phyloP scores from a whole-genome alignment of 2,113 vertebrate species.

The Psittacula cyanocephala region DNA sequence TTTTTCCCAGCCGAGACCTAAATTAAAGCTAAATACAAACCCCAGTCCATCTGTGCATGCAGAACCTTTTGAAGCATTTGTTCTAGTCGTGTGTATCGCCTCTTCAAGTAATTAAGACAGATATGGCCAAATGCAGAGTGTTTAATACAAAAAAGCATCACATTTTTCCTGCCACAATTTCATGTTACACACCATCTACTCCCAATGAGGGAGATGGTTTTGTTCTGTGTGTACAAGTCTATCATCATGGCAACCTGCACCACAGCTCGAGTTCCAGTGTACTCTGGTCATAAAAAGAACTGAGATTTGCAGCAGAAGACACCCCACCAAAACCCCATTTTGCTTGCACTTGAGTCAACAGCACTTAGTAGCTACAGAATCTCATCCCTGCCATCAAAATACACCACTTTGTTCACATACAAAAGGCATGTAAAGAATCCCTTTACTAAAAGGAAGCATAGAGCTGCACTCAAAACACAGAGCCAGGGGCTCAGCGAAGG shows the following conservation, averaged over 20 bases:
- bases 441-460: neutral
- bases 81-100: neutral
- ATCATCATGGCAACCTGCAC: neutral
- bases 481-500: neutral
- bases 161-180: neutral
- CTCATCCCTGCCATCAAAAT: neutral
- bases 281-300: neutral
- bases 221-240: neutral
- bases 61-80: neutral
- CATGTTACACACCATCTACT: neutral
- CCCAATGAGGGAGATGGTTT: neutral
- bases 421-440: neutral
- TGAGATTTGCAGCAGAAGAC: neutral
- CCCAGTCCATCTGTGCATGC: neutral
- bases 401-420: neutral
- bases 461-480: neutral
- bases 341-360: neutral
- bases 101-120: neutral
- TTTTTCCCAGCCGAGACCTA: neutral
- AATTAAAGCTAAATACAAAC: slow-evolving; percentile 14
- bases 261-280: neutral
- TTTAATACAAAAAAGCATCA: neutral
- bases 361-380: neutral
- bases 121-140: neutral
- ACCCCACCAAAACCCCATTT: neutral